Evolutionary conservation across 2,797 vertebrate species (phyloP), one percentile per base, ranked within the genome.

Genomic region (Microchirus variegatus): DNA sequence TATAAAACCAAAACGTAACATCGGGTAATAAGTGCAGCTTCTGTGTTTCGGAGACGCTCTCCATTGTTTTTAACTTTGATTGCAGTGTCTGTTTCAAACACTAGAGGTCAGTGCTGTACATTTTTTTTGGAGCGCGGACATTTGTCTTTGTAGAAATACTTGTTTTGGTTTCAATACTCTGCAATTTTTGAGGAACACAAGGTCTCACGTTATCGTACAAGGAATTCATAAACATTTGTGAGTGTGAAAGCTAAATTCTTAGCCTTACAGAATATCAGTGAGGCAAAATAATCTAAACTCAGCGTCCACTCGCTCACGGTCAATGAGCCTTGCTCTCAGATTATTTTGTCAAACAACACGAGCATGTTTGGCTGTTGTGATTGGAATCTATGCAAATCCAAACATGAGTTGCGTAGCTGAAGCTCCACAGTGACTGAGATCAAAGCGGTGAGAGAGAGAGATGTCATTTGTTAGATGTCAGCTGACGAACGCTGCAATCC

Each of bases 401-500:
- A 55, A 55, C 47, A 38, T 17, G 44, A 50, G 3, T 3, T 22
- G 12, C 35, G n/a, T 45, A 55, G 19, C 53, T 70, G 5, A 46
- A 55, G 19, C 31, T 64, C 10, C 49, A 59, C 22, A 35, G 46
- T 10, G 19, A 52, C 44, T 48, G 1, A 41, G 19, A 74, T 58
- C 37, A 61, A 70, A 70, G 54, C 1, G 0, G 49, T n/a, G 31
- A 71, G 17, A 0, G 49, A 17, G 31, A 71, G 17, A 41, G 49
- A 49, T 42, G 40, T 61, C 37, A 74, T 81, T 55, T 75, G 31
- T 35, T 22, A 19, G 19, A 70, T 65, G 60, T 68, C 38, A 53
- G 60, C 9, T 43, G 38, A 67, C 63, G 48, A 13, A 54, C 47
- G 44, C 8, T 43, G 17, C 53, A 22, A 69, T 59, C 10, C 22